phyloP scores from a whole-genome alignment of 2,888 invertebrate genomes.

The Cyaniris semiargus region DNA sequence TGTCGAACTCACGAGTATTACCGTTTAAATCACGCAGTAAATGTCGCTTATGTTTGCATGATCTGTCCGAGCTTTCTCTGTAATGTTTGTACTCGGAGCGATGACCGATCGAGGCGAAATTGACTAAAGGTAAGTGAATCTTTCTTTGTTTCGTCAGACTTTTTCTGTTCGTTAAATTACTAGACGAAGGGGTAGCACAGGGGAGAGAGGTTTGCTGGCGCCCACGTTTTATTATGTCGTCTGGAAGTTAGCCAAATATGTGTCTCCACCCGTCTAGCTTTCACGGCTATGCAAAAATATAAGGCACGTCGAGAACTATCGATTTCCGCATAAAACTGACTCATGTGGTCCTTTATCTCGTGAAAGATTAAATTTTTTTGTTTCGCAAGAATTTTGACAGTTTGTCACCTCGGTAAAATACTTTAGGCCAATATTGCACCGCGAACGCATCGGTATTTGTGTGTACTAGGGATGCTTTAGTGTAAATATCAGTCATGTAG shows the following conservation, averaged over 20 bases:
- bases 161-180: not conserved
- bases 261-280: conserved; percentile 43
- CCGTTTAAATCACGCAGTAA: conserved; percentile 38
- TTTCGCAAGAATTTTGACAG: not conserved
- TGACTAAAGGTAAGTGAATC: conserved; percentile 37
- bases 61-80: conserved; percentile 46
- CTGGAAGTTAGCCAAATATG: conserved; percentile 62
- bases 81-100: conserved; percentile 26
- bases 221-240: conserved; percentile 72
- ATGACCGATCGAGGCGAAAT: not conserved
- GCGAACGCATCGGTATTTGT: conserved; percentile 11
- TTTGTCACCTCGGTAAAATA: not conserved
- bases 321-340: not conserved
- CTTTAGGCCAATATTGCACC: not conserved
- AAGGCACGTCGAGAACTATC: not conserved
- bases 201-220: conserved; percentile 69
- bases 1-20: conserved; percentile 14
- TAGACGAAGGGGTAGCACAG: not conserved
- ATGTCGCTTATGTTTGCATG: conserved; percentile 48
- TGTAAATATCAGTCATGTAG: not conserved
- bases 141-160: not conserved
- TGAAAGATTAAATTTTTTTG: not conserved
- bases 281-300: conserved; percentile 2
- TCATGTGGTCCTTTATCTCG: not conserved
- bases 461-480: not conserved